These are phyloP conservation scores for Astyanax mexicanus DNA, from an alignment of 2,797 vertebrate species.

Conservation along the genomic window DNA sequence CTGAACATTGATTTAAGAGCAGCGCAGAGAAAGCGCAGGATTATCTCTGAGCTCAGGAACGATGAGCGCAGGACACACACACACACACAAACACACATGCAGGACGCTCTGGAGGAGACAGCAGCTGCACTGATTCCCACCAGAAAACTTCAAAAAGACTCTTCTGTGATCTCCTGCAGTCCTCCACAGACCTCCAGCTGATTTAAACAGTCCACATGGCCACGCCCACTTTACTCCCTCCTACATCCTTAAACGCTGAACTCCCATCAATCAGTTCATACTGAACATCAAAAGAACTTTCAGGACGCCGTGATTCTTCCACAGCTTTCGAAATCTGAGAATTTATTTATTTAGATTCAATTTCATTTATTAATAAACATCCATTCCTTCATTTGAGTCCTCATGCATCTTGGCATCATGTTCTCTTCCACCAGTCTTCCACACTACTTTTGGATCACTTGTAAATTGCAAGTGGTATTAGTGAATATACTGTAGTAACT, in stretches of 20 bases:
- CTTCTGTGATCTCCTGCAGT: constrained; percentile 17
- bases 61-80: neutral
- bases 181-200: constrained; percentile 16
- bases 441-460: too few species aligned
- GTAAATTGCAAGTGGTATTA: too few species aligned
- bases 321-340: too few species aligned
- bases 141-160: constrained; percentile 16
- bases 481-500: too few species aligned
- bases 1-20: neutral
- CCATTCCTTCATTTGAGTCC: too few species aligned
- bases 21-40: constrained; percentile 2
- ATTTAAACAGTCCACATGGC: neutral
- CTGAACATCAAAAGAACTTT: neutral
- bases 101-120: neutral
- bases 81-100: neutral
- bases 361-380: too few species aligned
- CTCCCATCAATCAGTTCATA: neutral
- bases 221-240: neutral
- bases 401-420: too few species aligned
- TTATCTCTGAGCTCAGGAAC: neutral
- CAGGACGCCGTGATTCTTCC: neutral
- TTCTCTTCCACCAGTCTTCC: too few species aligned
- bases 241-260: constrained; percentile 18
- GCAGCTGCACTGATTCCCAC: constrained; percentile 17
- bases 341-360: too few species aligned